Percentiles rank a stretch among this genome's conserved stretches.
These are phyloP conservation scores for Anoplolepis gracilipes DNA, from an alignment of 1,140 invertebrate species.

Conservation along the genomic window DNA sequence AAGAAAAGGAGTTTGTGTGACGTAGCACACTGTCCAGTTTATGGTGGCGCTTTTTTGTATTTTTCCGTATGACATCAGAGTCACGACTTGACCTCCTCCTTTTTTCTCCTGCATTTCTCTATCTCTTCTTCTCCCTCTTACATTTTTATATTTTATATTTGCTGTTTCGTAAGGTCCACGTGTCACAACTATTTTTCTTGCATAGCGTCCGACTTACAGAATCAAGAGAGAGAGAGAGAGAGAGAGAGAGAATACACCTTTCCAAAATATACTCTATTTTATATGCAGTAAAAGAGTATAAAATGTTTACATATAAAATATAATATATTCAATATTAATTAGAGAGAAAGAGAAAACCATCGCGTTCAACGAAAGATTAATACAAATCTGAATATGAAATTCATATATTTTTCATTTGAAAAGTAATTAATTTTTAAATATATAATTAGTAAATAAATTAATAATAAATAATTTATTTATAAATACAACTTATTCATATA, in stretches of 20 bases:
- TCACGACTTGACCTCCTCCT: constrained; percentile 76
- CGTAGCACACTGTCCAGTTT: constrained; percentile 68
- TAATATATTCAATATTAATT: constrained; percentile 6
- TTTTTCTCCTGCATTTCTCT: constrained; percentile 32
- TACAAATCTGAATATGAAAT: too few relatives aligned
- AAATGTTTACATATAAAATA: neutral
- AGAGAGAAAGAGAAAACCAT: neutral
- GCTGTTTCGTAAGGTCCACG: constrained; percentile 66
- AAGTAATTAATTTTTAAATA: neutral
- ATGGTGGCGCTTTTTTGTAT: constrained; percentile 78
- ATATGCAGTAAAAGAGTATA: neutral
- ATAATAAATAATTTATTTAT: too few relatives aligned
- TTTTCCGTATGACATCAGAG: constrained; percentile 72
- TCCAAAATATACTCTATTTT: neutral
- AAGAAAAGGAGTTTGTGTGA: constrained; percentile 51
- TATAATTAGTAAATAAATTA: too few relatives aligned
- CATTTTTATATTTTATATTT: constrained; percentile 70
- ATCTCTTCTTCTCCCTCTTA: constrained; percentile 52
- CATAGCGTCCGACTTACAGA: neutral
- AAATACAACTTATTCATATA: neutral
- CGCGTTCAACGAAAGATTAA: too few relatives aligned
- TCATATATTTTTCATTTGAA: neutral
- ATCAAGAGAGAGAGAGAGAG: neutral
- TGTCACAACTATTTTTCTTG: constrained; percentile 60
- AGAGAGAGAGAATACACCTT: neutral